Conservation (phyloP, 2,113 vertebrate species). For the Embiotoca jacksoni region DNA sequence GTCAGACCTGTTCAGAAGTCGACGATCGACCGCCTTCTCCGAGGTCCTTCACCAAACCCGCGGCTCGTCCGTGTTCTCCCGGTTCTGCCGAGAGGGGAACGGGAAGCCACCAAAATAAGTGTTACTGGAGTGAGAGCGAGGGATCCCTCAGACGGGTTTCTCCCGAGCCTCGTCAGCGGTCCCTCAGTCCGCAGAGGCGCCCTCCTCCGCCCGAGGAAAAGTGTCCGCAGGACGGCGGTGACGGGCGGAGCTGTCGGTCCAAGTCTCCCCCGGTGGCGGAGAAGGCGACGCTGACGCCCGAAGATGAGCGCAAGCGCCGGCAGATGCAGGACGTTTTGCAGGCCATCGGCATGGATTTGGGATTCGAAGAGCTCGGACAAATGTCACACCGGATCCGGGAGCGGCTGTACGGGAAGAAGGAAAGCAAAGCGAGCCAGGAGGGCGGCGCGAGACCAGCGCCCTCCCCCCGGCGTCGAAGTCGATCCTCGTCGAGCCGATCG, state of each 20-base stretch:
- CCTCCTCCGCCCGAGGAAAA: conserved; percentile 24
- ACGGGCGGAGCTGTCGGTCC: conserved; percentile 22
- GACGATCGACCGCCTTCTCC: background rate
- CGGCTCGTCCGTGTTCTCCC: background rate
- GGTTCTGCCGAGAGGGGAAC: background rate
- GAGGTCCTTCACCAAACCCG: background rate
- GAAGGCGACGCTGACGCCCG: conserved; percentile 17
- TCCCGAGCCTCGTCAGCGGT: background rate
- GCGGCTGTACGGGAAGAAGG: conserved; percentile 75
- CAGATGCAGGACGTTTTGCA: conserved; percentile 75
- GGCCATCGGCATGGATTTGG: conserved; percentile 77
- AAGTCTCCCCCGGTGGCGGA: conserved; percentile 42
- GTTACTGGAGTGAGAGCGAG: conserved; percentile 26
- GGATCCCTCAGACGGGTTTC: conserved; percentile 2
- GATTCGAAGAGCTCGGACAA: conserved; percentile 76
- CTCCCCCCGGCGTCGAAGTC: conserved; percentile 34
- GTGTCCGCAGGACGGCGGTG: background rate
- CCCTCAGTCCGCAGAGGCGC: conserved; percentile 20
- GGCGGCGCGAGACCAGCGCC: background rate
- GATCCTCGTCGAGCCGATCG: conserved; percentile 55
- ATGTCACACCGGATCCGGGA: conserved; percentile 78
- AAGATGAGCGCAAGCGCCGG: conserved; percentile 66
- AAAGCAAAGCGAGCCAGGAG: conserved; percentile 27
- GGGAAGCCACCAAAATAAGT: conserved; percentile 6
- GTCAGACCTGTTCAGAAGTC: conserved; percentile 10